Conservation (phyloP, 1,140 invertebrate species). For the Conus betulinus region DNA sequence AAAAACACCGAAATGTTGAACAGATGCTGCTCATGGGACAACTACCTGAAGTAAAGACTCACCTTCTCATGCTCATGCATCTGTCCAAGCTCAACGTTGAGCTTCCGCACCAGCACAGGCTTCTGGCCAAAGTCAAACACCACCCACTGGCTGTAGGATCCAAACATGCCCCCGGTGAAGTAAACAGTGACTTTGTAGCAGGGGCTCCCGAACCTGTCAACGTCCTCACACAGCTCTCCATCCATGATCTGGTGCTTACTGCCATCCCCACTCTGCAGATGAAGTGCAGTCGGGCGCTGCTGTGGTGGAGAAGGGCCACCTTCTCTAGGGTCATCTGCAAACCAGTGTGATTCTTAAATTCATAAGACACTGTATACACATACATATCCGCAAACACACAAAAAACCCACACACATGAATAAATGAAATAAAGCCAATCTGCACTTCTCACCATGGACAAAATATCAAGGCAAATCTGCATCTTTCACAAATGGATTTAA, state of each 20-base stretch:
- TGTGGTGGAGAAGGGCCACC: conserved; percentile 67
- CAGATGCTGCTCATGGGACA: too few species aligned
- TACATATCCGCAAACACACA: too few species aligned
- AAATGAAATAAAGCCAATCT: too few species aligned
- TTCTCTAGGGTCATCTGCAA: conserved; percentile 47
- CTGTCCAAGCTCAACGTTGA: conserved; percentile 68
- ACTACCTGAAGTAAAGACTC: neutral
- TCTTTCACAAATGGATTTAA: too few species aligned
- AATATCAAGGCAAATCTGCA: too few species aligned
- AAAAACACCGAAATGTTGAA: too few species aligned
- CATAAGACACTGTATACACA: too few species aligned
- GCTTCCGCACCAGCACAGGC: conserved; percentile 61
- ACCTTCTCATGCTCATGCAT: conserved; percentile 60
- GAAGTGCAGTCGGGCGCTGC: conserved; percentile 69
- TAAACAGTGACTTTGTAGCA: conserved; percentile 60
- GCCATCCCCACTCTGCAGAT: conserved; percentile 35
- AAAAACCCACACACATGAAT: too few species aligned
- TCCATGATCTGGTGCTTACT: conserved; percentile 59
- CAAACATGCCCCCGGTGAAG: conserved; percentile 69
- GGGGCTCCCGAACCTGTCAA: conserved; percentile 45
- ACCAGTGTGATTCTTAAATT: neutral
- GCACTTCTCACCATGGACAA: too few species aligned
- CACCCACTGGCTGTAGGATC: conserved; percentile 71
- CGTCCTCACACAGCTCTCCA: conserved; percentile 60
- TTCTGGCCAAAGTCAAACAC: conserved; percentile 69